Conservation (phyloP, 2,113 vertebrate genomes). For the Chunga burmeisteri region DNA sequence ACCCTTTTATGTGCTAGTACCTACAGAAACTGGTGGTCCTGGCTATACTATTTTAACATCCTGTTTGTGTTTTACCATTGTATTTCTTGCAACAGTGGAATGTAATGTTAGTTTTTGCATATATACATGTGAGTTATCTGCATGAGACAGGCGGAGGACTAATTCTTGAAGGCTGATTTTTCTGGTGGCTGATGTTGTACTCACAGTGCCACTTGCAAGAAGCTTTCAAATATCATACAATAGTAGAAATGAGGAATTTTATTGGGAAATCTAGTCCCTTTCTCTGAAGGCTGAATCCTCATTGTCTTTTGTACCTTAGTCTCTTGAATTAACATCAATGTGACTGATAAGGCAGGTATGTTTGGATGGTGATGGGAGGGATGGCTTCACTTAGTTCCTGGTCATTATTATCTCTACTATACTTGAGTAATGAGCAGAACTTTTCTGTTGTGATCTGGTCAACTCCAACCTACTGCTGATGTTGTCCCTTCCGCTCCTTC, state of each 20-base stretch:
- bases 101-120: neutral
- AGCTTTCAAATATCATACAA: neutral
- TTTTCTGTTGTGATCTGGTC: neutral
- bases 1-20: neutral
- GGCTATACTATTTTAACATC: neutral
- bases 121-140: neutral
- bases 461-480: neutral
- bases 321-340: neutral
- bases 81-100: neutral
- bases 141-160: neutral
- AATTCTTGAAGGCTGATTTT: neutral
- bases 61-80: neutral
- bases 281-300: neutral
- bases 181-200: neutral
- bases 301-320: neutral
- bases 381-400: neutral
- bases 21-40: neutral
- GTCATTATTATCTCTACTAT: neutral
- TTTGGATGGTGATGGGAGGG: neutral
- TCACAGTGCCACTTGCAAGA: neutral
- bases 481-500: neutral
- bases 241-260: neutral
- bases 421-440: neutral
- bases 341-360: neutral
- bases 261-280: neutral